Percentiles rank a stretch among this genome's conserved stretches.
phyloP scores from a whole-genome alignment of 2,888 invertebrate genomes.

The Drosophila mercatorum region DNA sequence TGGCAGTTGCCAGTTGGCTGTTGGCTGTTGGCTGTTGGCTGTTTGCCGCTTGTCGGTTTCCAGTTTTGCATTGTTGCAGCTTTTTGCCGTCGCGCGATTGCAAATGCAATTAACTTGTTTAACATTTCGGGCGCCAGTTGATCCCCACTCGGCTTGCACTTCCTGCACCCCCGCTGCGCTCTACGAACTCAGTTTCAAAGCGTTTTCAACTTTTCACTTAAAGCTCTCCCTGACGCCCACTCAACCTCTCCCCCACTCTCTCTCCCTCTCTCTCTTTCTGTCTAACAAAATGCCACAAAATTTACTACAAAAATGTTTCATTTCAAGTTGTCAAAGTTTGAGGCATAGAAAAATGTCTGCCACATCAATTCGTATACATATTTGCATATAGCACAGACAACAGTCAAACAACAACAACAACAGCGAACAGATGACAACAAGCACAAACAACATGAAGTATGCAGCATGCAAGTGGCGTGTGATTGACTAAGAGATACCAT shows the following conservation, averaged over 20 bases:
- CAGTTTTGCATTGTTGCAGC: conserved; percentile 45
- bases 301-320: conserved; percentile 26
- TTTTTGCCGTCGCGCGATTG: conserved; percentile 40
- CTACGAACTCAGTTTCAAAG: conserved; percentile 23
- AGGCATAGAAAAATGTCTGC: conserved; percentile 53
- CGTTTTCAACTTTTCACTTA: conserved; percentile 33
- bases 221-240: conserved; percentile 1
- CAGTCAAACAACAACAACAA: conserved; percentile 18
- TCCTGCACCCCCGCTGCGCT: conserved; percentile 3
- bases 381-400: conserved; percentile 56
- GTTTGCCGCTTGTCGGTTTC: conserved; percentile 48
- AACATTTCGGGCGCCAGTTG: conserved; percentile 63
- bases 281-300: conserved; percentile 12
- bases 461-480: background rate
- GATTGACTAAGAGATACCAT: conserved; percentile 2
- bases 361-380: conserved; percentile 58
- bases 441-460: conserved; percentile 8
- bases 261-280: background rate
- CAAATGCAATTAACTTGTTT: conserved; percentile 79
- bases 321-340: conserved; percentile 47
- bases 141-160: conserved; percentile 41
- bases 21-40: conserved; percentile 16
- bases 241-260: background rate
- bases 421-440: conserved; percentile 17
- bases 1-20: conserved; percentile 42